Base-by-base conservation (phyloP, 2,797 vertebrate genomes). In the Danio kyathit region DNA sequence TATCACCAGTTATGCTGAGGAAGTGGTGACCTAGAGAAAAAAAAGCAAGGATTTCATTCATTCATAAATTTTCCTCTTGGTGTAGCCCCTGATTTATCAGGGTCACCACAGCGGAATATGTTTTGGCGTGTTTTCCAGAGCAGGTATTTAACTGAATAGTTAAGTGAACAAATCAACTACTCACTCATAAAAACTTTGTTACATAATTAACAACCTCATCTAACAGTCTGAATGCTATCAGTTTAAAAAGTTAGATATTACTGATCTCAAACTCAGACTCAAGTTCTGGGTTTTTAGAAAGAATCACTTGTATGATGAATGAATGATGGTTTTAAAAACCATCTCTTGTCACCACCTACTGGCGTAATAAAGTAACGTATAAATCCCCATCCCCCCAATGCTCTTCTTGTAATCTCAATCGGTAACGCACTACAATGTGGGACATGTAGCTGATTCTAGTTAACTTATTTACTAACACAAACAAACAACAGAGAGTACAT, bases 1-100 rank as follows among this genome's bases (percentile, higher is more conserved):
- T 85, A 66, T 86, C 87, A 46, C 16, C 79, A 0, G 83, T 76
- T 82, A 84, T 82, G 12, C 46, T 78, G 66, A 94, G 43, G 81
- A 85, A 93, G 65, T 93, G 85, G 63, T 93, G 90, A 14, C 86
- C 93, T 94, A 75, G 57, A 11, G n/a, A 16, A 60, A 76, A 5
- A 74, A 4, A 49, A 57, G 57, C 4, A 70, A 19, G 16, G 7
- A 61, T 44, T 11, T 29, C 29, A 29, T 29, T 29, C 29, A 29
- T 29, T 29, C 29, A 29, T 3, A 29, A 1, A 29, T 29, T 29
- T 29, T 29, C 3, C 29, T 29, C 13, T 13, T 60, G 29, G 29
- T 29, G 29, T 29, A 29, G 29, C 29, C 29, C 3, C 29, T 29
- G 29, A 29, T 29, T 29, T 29, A 29, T 29, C 29, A 29, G 29